These are phyloP conservation scores for Rhodinocichla rosea DNA, from an alignment of 2,113 vertebrate species.

Conservation along the genomic window DNA sequence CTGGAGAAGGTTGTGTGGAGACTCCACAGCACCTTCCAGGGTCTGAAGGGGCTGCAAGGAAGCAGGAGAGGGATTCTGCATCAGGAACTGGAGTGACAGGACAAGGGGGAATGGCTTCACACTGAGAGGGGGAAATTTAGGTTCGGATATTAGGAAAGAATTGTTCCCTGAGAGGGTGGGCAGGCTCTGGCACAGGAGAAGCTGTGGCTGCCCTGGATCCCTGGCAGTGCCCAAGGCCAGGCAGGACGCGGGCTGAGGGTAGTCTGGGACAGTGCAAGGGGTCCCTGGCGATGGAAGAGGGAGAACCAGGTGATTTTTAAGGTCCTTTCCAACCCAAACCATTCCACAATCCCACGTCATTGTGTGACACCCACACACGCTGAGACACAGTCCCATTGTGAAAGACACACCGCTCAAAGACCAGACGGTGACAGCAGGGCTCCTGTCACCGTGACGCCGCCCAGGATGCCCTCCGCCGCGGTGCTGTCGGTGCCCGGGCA, in stretches of 20 bases:
- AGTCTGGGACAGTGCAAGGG: accelerated
- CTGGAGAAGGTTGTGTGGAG: not conserved
- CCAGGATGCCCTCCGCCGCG: accelerated
- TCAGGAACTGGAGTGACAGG: not conserved
- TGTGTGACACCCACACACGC: not conserved
- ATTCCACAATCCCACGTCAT: accelerated
- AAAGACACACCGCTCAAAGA: accelerated
- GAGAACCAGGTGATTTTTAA: accelerated
- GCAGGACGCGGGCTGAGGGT: accelerated
- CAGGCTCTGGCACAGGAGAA: not conserved
- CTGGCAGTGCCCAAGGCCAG: not conserved
- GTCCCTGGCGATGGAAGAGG: not conserved
- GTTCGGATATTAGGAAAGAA: accelerated
- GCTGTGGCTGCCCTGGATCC: not conserved
- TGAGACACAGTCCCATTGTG: not conserved
- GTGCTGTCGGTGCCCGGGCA: not conserved
- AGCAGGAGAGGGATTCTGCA: accelerated
- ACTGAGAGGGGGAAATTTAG: not conserved
- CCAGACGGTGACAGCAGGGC: accelerated
- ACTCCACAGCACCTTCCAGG: not conserved
- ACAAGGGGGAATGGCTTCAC: too few relatives aligned
- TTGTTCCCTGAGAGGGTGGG: accelerated
- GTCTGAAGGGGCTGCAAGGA: not conserved
- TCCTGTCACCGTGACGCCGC: accelerated
- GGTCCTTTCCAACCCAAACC: not conserved